Base-by-base conservation (phyloP, 2,113 vertebrate genomes). In the Nematolebias whitei region DNA sequence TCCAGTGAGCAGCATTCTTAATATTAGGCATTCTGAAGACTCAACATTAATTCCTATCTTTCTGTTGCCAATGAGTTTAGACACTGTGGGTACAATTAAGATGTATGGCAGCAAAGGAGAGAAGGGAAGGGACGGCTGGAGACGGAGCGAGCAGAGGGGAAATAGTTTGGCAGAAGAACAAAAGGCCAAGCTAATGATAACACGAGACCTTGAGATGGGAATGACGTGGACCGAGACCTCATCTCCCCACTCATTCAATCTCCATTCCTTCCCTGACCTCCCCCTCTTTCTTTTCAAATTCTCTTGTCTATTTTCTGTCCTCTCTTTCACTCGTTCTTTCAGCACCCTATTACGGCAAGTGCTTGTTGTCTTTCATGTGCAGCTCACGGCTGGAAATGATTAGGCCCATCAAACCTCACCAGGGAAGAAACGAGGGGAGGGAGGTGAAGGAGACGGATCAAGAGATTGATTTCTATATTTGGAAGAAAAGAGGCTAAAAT, bases 371-470 rank as follows among this genome's bases (percentile, higher is more conserved):
- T 87, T 90, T 89, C 86, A 88, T 88, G 88, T 85, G 84, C 80
- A 80, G 80, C 82, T 88, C 86, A 78, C 68, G 83, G 87, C 88
- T 91, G 90, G 88, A 70, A 91, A 85, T 87, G 74, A 89, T 91
- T 90, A 87, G 64, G 71, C 78, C 76, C 75, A 90, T 91, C 85
- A 86, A 86, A 83, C 82, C 80, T 55, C 61, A 15, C 72, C 66
- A 51, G 69, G 85, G 71, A 68, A 67, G 76, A 60, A 43, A 64
- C 39, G 53, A 66, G 44, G 53, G 73, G 76, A 77, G 80, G 76
- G 78, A 73, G 75, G 66, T 74, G 62, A 74, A 77, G 59, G 80
- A 80, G 63, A 54, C 41, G 14, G 50, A 40, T 65, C 48, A 9
- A 64, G 66, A 84, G 76, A 77, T 15, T 68, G 70, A 88, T 76